Percentiles rank a stretch among this genome's conserved stretches.
Conservation (phyloP, 2,888 invertebrate species). For the Argyresthia goedartella region DNA sequence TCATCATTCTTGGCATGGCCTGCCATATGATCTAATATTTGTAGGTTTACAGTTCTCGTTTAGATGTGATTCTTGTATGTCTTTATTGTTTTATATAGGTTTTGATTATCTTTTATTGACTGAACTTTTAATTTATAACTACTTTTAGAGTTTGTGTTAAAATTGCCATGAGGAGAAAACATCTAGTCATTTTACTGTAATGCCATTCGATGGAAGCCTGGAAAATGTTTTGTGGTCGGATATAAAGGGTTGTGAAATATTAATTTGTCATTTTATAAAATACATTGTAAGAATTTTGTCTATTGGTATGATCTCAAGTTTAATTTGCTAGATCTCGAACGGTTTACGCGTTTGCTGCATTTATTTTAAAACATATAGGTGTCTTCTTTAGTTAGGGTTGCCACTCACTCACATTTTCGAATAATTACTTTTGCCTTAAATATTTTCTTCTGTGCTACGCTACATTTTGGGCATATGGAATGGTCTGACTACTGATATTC, state of each 20-base stretch:
- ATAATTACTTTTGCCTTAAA: no score
- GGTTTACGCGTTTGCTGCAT: conserved; percentile 51
- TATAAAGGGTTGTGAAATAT: conserved; percentile 61
- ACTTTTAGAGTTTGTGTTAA: conserved; percentile 19
- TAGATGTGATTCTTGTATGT: background rate
- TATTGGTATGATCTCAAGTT: conserved; percentile 52
- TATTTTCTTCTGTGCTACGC: no score
- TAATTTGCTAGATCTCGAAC: conserved; percentile 55
- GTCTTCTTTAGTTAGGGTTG: no score
- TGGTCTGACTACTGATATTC: no score
- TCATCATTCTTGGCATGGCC: no score
- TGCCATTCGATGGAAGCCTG: no score
- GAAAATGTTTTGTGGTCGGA: conserved; percentile 34
- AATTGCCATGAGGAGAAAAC: conserved; percentile 48
- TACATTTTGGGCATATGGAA: no score
- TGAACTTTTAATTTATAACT: conserved; percentile 16
- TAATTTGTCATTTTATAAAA: conserved; percentile 47
- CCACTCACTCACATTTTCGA: no score
- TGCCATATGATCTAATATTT: no score
- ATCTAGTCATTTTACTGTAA: conserved; percentile 57
- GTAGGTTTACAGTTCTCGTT: no score
- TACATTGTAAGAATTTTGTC: no score
- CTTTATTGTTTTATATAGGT: background rate
- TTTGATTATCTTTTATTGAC: conserved; percentile 16
- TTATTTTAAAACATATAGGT: no score